A percentile compares a stretch with the other conserved stretches of the same genome.
phyloP scores from a whole-genome alignment of 37 sponge, comb jelly and placozoan species.

The Oopsacas minuta region DNA sequence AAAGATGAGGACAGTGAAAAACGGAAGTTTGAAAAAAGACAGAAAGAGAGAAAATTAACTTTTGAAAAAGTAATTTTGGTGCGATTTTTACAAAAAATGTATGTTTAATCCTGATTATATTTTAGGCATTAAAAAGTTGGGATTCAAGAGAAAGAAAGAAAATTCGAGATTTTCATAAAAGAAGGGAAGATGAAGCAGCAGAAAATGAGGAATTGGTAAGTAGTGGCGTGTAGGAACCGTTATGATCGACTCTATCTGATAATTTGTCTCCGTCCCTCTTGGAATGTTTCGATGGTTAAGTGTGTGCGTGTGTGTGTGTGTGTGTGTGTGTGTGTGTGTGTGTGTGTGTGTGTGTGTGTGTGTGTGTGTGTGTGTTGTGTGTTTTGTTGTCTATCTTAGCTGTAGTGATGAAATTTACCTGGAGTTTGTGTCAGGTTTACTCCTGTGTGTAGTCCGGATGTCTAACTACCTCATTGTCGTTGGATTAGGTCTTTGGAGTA shows the following conservation, averaged over 20 bases:
- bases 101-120: not conserved
- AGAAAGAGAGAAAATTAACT: not conserved
- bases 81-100: too few species aligned
- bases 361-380: too few species aligned
- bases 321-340: too few species aligned
- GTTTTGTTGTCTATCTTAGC: too few species aligned
- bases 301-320: too few species aligned
- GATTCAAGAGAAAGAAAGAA: conserved; percentile 65
- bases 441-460: not conserved
- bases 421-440: too few species aligned
- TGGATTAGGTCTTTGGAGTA: not conserved
- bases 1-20: not conserved
- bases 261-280: too few species aligned
- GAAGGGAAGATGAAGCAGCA: conserved; percentile 46
- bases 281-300: too few species aligned
- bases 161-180: conserved; percentile 47
- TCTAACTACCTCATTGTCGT: not conserved
- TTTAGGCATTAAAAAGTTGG: conserved; percentile 54
- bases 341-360: too few species aligned
- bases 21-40: not conserved
- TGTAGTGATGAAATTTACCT: too few species aligned
- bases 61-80: conserved; percentile 13
- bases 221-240: too few species aligned
- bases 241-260: too few species aligned
- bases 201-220: conserved; percentile 55